Percentiles rank a stretch among this genome's conserved stretches.
phyloP scores from a whole-genome alignment of 1,140 invertebrate species.

The Pantala flavescens region DNA sequence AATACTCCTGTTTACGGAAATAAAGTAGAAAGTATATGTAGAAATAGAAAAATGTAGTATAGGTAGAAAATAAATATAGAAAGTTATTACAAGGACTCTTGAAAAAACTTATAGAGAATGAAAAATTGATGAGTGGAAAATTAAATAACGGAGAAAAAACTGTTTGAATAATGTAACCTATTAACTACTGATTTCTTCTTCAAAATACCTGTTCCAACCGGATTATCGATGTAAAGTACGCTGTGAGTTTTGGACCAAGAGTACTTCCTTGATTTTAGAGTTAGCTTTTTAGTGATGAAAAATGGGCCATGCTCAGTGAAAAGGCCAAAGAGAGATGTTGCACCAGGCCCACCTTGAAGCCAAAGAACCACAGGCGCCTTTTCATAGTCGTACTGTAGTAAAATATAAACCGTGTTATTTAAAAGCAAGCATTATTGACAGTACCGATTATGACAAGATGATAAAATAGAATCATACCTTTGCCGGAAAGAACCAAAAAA shows the following conservation, averaged over 20 bases:
- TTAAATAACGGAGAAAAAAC: too few relatives aligned
- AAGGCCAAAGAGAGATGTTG: conserved; percentile 65
- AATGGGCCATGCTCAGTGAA: conserved; percentile 77
- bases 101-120: too few relatives aligned
- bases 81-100: too few relatives aligned
- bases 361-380: conserved; percentile 65
- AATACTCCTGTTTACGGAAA: too few relatives aligned
- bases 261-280: conserved; percentile 48
- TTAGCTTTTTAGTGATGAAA: conserved; percentile 45
- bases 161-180: too few relatives aligned
- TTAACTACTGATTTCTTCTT: too few relatives aligned
- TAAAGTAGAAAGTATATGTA: too few relatives aligned
- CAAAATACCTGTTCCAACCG: conserved; percentile 59
- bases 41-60: too few relatives aligned
- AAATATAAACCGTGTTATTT: not conserved
- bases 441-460: too few relatives aligned
- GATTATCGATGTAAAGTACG: conserved; percentile 78
- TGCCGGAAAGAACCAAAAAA: conserved; percentile 84
- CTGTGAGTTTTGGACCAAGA: conserved; percentile 66
- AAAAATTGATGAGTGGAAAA: too few relatives aligned
- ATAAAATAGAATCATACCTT: conserved; percentile 26
- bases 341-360: conserved; percentile 78
- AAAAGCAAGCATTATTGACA: too few relatives aligned
- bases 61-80: too few relatives aligned
- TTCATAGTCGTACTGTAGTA: conserved; percentile 24